Evolutionary conservation across 2,113 vertebrate genomes (phyloP).

Genomic region (Dipodomys merriami): DNA sequence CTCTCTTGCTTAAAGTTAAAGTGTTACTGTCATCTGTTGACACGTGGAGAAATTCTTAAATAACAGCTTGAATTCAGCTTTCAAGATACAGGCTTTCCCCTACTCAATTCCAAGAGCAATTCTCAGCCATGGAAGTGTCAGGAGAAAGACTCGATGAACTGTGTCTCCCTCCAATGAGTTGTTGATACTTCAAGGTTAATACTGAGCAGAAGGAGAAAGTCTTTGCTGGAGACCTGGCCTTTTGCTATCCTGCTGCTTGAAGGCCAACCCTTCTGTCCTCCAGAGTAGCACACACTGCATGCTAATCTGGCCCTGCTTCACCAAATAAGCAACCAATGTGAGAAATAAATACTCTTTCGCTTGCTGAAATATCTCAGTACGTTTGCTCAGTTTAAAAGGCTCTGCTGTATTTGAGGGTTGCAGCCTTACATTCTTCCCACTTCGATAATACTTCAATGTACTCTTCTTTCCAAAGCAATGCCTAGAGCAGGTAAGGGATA

Average conservation of each 20-base stretch:
- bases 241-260: too few relatives aligned
- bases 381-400: background rate
- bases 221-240: background rate
- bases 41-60: constrained; percentile 64
- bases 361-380: background rate
- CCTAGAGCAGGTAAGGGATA: background rate
- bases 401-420: background rate
- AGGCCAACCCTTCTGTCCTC: background rate
- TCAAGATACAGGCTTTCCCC: background rate
- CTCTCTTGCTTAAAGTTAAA: constrained; percentile 49
- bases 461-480: background rate
- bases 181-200: background rate
- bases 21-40: constrained; percentile 40
- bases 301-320: background rate
- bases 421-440: background rate
- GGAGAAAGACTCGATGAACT: background rate
- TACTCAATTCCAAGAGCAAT: background rate
- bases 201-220: background rate
- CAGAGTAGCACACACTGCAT: background rate
- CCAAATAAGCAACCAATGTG: background rate
- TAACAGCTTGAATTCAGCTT: constrained; percentile 50
- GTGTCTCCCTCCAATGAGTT: background rate
- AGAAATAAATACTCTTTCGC: background rate
- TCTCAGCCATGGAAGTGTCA: background rate
- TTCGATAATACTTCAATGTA: background rate